These are phyloP conservation scores for Lepidostoma basale DNA, from an alignment of 1,140 invertebrate species.

Conservation along the genomic window DNA sequence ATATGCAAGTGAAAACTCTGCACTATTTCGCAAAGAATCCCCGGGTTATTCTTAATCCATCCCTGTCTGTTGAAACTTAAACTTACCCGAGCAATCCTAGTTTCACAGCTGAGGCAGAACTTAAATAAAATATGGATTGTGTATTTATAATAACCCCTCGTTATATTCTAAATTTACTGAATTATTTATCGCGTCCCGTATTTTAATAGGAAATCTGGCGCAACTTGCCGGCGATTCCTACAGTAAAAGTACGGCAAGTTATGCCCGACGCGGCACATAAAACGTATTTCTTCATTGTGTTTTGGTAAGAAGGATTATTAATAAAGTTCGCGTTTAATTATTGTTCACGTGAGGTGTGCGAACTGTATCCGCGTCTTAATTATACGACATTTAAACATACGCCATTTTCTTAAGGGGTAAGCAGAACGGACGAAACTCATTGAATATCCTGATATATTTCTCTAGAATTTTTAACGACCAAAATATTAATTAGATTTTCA, in stretches of 20 bases:
- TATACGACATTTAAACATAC: too few relatives aligned
- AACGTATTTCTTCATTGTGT: conserved; percentile 6
- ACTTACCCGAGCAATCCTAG: not conserved
- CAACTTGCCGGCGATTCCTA: not conserved
- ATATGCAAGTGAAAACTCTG: too few relatives aligned
- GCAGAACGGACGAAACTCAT: too few relatives aligned
- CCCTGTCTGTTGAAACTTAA: not conserved
- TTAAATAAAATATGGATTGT: conserved; percentile 12
- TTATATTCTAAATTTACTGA: conserved; percentile 16
- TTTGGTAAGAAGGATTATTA: too few relatives aligned
- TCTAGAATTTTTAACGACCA: too few relatives aligned
- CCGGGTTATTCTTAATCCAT: too few relatives aligned
- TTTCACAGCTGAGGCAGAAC: conserved; percentile 13
- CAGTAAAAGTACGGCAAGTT: conserved; percentile 1
- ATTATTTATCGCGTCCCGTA: conserved; percentile 20
- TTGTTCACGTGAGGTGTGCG: not conserved
- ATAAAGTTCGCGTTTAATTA: not conserved
- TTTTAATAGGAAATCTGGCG: not conserved
- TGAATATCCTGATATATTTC: too few relatives aligned
- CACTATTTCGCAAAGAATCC: too few relatives aligned
- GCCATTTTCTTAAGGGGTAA: too few relatives aligned
- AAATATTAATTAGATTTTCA: too few relatives aligned
- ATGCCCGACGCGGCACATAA: not conserved
- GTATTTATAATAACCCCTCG: conserved; percentile 6
- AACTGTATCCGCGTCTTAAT: not conserved